A percentile compares a stretch with the other conserved stretches of the same genome.
Conservation (phyloP, 2,888 invertebrate species). For the Hyles lineata region DNA sequence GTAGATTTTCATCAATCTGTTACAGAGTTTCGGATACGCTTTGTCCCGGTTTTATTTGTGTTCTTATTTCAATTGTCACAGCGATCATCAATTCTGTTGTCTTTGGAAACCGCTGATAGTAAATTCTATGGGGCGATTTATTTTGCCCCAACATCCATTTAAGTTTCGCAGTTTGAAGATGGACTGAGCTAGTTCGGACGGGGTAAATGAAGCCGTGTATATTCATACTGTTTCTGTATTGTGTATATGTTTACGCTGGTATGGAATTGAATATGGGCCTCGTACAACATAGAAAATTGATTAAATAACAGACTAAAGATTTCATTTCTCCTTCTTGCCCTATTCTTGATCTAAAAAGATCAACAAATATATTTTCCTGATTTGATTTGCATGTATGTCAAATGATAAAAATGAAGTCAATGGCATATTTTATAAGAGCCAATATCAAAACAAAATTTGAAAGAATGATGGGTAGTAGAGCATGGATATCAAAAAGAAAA, state of each 20-base stretch:
- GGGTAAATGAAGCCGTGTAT: not conserved
- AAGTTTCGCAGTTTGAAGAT: constrained; percentile 24
- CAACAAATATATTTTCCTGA: too few species aligned
- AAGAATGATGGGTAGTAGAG: too few species aligned
- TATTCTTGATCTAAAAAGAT: too few species aligned
- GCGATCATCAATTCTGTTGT: constrained; percentile 45
- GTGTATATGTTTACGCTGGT: constrained; percentile 5
- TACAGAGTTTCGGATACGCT: constrained; percentile 42
- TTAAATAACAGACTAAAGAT: too few species aligned
- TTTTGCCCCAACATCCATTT: constrained; percentile 26
- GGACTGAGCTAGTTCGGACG: not conserved
- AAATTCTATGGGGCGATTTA: constrained; percentile 31
- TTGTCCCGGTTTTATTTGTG: constrained; percentile 50
- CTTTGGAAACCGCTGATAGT: constrained; percentile 34
- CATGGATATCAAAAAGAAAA: too few species aligned
- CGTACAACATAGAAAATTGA: too few species aligned
- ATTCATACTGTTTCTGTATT: constrained; percentile 1
- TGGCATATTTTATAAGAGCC: too few species aligned
- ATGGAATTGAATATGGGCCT: too few species aligned
- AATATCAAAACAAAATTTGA: too few species aligned
- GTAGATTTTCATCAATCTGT: constrained; percentile 53
- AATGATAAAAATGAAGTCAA: too few species aligned
- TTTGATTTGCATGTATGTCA: too few species aligned
- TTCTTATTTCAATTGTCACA: constrained; percentile 55
- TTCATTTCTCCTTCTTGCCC: too few species aligned